A percentile compares a stretch with the other conserved stretches of the same genome.
Evolutionary conservation across 2,113 vertebrate species (phyloP).

Genomic region (Pipa parva): DNA sequence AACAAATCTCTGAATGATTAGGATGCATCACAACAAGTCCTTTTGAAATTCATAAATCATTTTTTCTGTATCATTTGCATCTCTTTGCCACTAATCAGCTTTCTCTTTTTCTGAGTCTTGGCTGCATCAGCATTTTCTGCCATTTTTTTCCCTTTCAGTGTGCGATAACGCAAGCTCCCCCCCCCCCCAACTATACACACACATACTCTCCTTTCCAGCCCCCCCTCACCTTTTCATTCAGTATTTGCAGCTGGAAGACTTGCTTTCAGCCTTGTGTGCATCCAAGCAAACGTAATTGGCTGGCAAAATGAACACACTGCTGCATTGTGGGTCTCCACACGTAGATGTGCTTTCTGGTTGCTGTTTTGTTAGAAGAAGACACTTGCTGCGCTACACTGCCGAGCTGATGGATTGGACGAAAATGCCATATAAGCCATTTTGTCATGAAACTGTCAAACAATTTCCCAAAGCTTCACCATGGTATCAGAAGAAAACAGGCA

Average conservation of each 20-base stretch:
- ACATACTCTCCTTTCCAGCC: not conserved
- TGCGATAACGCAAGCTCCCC: not conserved
- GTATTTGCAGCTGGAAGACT: constrained; percentile 29
- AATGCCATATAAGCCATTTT: not conserved
- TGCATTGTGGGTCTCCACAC: constrained; percentile 4
- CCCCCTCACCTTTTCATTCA: constrained; percentile 20
- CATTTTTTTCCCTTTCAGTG: not conserved
- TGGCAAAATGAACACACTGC: constrained; percentile 24
- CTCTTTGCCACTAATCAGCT: constrained; percentile 28
- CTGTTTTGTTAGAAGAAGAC: not conserved
- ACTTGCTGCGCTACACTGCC: not conserved
- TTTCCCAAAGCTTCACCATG: no score
- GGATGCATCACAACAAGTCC: not conserved
- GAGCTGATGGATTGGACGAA: not conserved
- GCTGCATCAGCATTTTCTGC: constrained; percentile 15
- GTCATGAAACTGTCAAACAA: not conserved
- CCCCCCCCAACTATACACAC: not conserved
- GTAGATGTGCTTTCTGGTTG: no score
- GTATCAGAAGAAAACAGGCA: no score
- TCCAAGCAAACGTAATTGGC: constrained; percentile 14
- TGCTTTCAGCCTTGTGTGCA: constrained; percentile 2
- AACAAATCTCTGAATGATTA: not conserved
- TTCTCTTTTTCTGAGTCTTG: constrained; percentile 7
- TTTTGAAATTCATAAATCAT: constrained; percentile 21
- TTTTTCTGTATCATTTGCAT: constrained; percentile 16